Evolutionary conservation across 2,888 invertebrate genomes (phyloP).

Genomic region (Creontiades dilutus): DNA sequence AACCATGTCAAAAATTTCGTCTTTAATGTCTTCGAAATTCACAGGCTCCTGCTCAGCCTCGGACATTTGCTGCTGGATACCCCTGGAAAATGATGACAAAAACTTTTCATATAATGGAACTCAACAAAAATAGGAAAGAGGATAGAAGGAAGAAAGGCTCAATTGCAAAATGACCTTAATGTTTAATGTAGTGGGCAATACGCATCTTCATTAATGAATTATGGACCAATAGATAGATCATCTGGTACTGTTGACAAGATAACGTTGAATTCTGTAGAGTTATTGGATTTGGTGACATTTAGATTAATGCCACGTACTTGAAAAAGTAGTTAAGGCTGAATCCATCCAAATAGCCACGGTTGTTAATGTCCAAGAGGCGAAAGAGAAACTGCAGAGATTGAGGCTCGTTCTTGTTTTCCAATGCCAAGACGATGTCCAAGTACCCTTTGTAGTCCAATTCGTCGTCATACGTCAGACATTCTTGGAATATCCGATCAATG

Average conservation of each 20-base stretch:
- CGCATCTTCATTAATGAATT: too few species aligned
- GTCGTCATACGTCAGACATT: constrained; percentile 95
- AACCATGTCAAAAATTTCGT: constrained; percentile 99
- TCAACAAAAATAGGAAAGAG: too few species aligned
- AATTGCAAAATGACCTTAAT: too few species aligned
- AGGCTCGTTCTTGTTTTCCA: constrained; percentile 94
- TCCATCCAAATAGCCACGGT: constrained; percentile 91
- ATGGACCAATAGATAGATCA: too few species aligned
- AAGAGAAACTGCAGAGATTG: constrained; percentile 95
- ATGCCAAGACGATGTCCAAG: constrained; percentile 93
- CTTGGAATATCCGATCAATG: constrained; percentile 95
- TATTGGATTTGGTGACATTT: too few species aligned
- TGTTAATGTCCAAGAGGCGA: constrained; percentile 92
- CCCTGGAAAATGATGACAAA: constrained; percentile 80
- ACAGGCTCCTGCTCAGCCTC: constrained; percentile 93
- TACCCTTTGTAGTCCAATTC: constrained; percentile 99
- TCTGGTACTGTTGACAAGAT: too few species aligned
- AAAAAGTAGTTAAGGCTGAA: constrained; percentile 96
- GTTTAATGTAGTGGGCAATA: too few species aligned
- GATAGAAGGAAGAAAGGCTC: too few species aligned
- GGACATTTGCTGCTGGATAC: constrained; percentile 94
- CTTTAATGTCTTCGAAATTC: constrained; percentile 95
- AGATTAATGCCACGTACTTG: constrained; percentile 80
- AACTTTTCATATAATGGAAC: too few species aligned
- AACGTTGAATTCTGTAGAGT: too few species aligned